Evolutionary conservation across 2,113 vertebrate species (phyloP).

Genomic region (Trematocara nigrifrons): DNA sequence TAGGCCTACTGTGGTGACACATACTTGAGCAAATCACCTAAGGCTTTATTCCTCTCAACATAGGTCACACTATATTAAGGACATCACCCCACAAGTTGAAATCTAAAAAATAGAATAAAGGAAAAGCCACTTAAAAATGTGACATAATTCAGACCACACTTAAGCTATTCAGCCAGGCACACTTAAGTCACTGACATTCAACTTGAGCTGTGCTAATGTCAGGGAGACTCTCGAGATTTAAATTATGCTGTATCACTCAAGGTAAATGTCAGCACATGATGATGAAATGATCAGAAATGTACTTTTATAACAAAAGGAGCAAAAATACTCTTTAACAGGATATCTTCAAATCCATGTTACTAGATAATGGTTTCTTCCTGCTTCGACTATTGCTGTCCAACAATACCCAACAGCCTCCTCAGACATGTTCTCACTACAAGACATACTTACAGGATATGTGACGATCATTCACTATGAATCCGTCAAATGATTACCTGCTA

Average conservation of each 20-base stretch:
- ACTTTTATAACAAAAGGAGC: neutral
- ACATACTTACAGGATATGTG: neutral
- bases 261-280: conserved; percentile 48
- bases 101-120: conserved; percentile 12
- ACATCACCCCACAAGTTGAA: neutral
- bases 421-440: neutral
- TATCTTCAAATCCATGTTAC: neutral
- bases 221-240: conserved; percentile 19
- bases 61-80: neutral
- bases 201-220: conserved; percentile 43
- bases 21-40: neutral
- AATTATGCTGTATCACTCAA: conserved; percentile 34
- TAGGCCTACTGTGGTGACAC: neutral
- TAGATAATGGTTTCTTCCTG: neutral
- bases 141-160: conserved; percentile 18
- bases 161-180: conserved; percentile 27
- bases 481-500: neutral
- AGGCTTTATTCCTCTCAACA: neutral
- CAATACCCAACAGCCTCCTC: neutral
- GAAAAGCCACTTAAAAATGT: neutral
- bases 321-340: neutral
- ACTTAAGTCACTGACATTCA: conserved; percentile 50
- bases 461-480: neutral
- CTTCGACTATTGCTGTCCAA: neutral
- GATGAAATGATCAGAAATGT: conserved; percentile 32